These are phyloP conservation scores for Pseudorhiza aurosa DNA, from an alignment of 30 jellyfish, hydroid and myxozoan species.

Conservation along the genomic window DNA sequence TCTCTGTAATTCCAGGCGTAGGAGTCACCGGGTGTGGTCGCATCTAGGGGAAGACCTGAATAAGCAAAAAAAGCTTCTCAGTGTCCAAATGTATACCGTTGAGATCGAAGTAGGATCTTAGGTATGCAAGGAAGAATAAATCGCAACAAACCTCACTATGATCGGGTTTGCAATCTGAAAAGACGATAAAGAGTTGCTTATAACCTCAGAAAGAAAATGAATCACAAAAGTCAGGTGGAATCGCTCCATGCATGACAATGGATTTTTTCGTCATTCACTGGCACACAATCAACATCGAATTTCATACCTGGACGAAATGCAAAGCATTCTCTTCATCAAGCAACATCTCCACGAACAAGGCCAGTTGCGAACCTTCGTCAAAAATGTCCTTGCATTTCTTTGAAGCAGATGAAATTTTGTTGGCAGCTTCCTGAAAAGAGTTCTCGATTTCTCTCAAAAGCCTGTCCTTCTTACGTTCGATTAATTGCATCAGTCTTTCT, in stretches of 20 bases:
- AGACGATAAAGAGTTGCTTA: too few species aligned
- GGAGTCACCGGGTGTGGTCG: too few species aligned
- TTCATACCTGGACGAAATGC: constrained; percentile 8
- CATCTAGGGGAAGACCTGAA: too few species aligned
- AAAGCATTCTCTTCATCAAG: constrained; percentile 15
- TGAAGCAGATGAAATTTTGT: constrained; percentile 4
- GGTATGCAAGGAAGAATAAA: neutral
- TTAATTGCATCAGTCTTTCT: constrained; percentile 45
- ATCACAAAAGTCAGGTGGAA: too few species aligned
- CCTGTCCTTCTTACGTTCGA: constrained; percentile 40
- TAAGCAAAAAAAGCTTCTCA: too few species aligned
- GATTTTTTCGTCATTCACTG: too few species aligned
- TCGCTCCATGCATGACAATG: too few species aligned
- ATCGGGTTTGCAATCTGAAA: neutral
- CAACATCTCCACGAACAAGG: neutral
- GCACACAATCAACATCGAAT: too few species aligned
- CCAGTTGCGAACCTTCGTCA: neutral
- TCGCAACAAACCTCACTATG: neutral
- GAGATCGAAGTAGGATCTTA: too few species aligned
- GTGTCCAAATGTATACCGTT: too few species aligned
- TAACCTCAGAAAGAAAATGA: too few species aligned
- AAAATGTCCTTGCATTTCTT: neutral
- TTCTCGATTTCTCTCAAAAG: constrained; percentile 49
- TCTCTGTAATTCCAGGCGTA: too few species aligned
- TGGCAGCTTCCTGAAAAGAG: constrained; percentile 19